Conservation (phyloP, 2,113 vertebrate species). For the Lonchura striata region DNA sequence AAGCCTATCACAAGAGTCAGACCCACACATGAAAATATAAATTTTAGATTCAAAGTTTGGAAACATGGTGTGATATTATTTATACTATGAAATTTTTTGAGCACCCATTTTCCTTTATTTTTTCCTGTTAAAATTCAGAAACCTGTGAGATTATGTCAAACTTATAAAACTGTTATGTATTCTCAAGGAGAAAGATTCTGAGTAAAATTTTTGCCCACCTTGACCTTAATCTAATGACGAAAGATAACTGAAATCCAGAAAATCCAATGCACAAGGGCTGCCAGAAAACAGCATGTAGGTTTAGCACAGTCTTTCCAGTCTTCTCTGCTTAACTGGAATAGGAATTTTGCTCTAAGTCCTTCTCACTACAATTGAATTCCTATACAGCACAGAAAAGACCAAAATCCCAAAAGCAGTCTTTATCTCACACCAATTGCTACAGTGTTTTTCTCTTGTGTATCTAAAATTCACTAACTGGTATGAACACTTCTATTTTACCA, state of each 20-base stretch:
- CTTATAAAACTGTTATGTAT: neutral
- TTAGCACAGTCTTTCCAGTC: neutral
- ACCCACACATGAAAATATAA: neutral
- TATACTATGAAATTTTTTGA: neutral
- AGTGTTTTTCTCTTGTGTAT: rapidly evolving
- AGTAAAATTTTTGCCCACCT: neutral
- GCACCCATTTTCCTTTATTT: neutral
- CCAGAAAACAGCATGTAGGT: neutral
- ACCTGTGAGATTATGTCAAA: neutral
- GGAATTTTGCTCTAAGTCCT: neutral
- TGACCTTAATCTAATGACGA: neutral
- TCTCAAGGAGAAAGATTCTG: neutral
- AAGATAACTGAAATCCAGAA: neutral
- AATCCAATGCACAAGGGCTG: neutral
- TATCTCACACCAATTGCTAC: neutral
- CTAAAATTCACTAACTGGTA: neutral
- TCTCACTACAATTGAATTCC: neutral
- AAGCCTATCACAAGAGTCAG: neutral
- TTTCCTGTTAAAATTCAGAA: neutral
- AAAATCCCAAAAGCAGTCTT: neutral
- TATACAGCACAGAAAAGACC: neutral
- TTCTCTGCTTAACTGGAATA: neutral
- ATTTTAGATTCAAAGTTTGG: neutral
- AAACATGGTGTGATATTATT: neutral
- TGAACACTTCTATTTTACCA: neutral